phyloP scores from a whole-genome alignment of 2,113 vertebrate genomes.

The Pelvicachromis taeniatus region DNA sequence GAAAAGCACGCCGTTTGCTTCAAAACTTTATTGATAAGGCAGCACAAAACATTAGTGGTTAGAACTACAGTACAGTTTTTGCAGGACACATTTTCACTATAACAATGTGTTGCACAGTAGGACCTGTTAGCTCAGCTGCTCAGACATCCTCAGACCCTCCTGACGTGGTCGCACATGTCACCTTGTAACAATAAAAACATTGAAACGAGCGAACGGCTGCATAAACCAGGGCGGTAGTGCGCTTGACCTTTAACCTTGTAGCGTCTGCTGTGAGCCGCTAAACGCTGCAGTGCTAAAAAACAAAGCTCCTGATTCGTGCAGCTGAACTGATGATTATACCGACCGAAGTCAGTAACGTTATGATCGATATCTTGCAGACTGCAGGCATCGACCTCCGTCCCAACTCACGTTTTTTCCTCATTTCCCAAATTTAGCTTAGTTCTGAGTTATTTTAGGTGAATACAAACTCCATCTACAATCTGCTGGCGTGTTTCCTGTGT shows the following conservation, averaged over 20 bases:
- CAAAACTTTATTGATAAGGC: conserved; percentile 67
- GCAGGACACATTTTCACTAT: neutral
- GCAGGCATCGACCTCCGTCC: neutral
- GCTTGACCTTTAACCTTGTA: neutral
- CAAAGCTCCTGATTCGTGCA: neutral
- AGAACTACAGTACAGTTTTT: neutral
- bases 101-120: conserved; percentile 1
- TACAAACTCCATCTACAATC: neutral
- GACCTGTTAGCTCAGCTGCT: neutral
- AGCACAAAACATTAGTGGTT: conserved; percentile 35
- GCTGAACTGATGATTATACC: neutral
- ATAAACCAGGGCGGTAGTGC: neutral
- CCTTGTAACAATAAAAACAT: conserved; percentile 28
- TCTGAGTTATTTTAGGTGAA: neutral
- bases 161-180: neutral
- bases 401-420: neutral
- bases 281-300: neutral
- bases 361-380: neutral
- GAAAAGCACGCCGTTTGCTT: neutral
- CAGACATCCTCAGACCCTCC: neutral
- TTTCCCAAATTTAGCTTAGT: neutral
- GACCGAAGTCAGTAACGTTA: neutral
- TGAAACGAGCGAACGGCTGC: neutral
- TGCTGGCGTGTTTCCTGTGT: neutral
- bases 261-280: neutral